Evolutionary conservation across 37 sponge, comb jelly and placozoan genomes (phyloP).

Genomic region (Ephydatia muelleri): DNA sequence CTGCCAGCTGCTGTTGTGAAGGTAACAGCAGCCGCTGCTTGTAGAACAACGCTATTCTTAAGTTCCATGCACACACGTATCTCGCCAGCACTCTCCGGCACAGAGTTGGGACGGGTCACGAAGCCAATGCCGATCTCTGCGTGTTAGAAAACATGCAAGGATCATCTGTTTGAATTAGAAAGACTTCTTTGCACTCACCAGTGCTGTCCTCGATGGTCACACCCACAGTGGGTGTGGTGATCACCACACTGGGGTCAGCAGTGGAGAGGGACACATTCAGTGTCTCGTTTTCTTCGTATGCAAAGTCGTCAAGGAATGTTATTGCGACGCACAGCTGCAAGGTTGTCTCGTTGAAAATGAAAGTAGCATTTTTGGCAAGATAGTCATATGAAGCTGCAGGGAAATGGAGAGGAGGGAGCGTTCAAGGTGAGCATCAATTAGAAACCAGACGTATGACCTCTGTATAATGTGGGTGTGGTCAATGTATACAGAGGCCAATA

Average conservation of each 20-base stretch:
- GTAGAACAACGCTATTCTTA: not conserved
- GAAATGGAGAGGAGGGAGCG: not conserved
- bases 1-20: not conserved
- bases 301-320: slow-evolving; percentile 9
- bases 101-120: not conserved
- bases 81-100: not conserved
- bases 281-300: slow-evolving; percentile 15
- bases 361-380: not conserved
- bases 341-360: not conserved
- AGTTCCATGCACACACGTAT: not conserved
- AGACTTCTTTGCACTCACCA: not conserved
- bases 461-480: too few relatives aligned
- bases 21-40: not conserved
- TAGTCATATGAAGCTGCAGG: not conserved
- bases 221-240: not conserved
- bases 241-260: not conserved
- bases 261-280: slow-evolving; percentile 10
- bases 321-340: not conserved
- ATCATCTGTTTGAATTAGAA: not conserved
- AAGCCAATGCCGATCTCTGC: not conserved
- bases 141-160: not conserved
- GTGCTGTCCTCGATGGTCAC: not conserved
- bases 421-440: too few relatives aligned
- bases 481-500: too few relatives aligned
- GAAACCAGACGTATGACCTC: too few relatives aligned